Conservation (phyloP, 2,797 vertebrate species). For the Myiotriccus ornatus region DNA sequence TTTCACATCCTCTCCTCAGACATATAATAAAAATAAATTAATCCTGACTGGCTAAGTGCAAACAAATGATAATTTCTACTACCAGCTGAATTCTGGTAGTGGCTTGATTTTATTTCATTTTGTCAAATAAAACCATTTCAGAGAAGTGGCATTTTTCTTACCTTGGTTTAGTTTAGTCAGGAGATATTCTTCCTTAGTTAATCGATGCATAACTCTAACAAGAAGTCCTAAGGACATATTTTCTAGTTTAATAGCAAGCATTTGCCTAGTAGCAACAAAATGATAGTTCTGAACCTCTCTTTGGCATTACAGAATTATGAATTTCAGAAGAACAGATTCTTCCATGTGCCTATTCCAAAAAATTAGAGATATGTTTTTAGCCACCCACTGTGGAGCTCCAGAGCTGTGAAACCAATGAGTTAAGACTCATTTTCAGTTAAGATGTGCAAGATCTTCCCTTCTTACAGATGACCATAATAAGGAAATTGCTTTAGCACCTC, state of each 20-base stretch:
- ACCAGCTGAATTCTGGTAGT: neutral
- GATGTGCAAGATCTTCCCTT: neutral
- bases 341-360: neutral
- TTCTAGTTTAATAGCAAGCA: neutral
- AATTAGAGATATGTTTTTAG: neutral
- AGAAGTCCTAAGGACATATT: neutral
- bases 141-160: neutral
- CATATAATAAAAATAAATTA: neutral
- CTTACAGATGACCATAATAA: neutral
- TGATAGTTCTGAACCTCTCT: neutral
- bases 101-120: neutral
- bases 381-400: neutral
- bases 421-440: neutral
- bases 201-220: neutral
- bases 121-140: neutral
- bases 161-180: neutral
- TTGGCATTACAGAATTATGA: neutral
- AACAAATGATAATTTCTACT: neutral
- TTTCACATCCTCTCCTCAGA: neutral
- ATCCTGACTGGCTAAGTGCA: neutral
- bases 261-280: neutral
- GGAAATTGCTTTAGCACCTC: conserved; percentile 22
- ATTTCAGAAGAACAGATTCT: neutral
- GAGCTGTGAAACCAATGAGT: neutral
- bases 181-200: neutral